Evolutionary conservation across 1,140 invertebrate species (phyloP), one percentile per base, ranked within the genome.

Genomic region (Diabrotica undecimpunctata): DNA sequence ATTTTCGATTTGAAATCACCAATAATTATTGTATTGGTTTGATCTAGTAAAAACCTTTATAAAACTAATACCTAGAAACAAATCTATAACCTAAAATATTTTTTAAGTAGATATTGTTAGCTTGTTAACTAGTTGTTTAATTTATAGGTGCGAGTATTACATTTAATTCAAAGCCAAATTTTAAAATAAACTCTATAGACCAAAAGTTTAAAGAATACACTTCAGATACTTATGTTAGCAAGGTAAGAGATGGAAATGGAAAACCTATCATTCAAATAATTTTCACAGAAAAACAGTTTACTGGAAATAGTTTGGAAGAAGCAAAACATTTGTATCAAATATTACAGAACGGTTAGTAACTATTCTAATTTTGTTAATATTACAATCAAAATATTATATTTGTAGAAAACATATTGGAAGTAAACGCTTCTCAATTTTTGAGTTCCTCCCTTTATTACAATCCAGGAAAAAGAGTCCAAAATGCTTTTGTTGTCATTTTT

Each of bases 261-360:
- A 10, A 54, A 0, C 52, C 64, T 46, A 36, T 61, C 5, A 52
- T 67, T 7, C 66, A 67, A 10, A 61, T 67, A 13, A 58, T 67
- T 54, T 67, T 67, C 58, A 56, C 51, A 10, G 66, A 67, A 12
- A 67, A 64, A 38, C 38, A 67, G 8, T 67, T 64, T 53, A 64
- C 38, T 6, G 66, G 62, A 5, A 38, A 36, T 13, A 67, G 66
- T 56, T 12, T 64, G 10, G 53, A 67, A 2, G 62, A 67, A 39
- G 66, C 66, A 0, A 37, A 64, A 51, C 35, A 37, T 25, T 67
- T 67, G 6, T n/a, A 62, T 38, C 12, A 54, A 37, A 14, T 14
- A 54, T 11, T 38, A n/a, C 36, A 46, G 13, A 52, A 38, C 39
- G 56, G 35, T 51, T 12, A 37, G 10, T 9, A 35, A 37, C 7